Evolutionary conservation across 2,113 vertebrate genomes (phyloP).

Genomic region (Procavia capensis): DNA sequence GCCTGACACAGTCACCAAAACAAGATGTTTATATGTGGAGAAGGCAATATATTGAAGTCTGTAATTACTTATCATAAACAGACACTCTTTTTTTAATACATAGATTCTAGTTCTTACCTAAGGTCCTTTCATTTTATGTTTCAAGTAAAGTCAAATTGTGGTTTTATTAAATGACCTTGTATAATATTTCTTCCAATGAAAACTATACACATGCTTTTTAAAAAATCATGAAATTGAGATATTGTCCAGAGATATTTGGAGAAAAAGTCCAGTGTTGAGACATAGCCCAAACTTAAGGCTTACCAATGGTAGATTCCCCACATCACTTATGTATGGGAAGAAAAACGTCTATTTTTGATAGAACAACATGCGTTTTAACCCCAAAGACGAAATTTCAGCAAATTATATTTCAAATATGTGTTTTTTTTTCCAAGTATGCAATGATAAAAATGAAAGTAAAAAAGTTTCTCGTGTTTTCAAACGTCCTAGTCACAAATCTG

Average conservation of each 20-base stretch:
- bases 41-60: neutral
- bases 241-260: neutral
- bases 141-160: neutral
- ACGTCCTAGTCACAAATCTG: neutral
- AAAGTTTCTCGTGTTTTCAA: neutral
- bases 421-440: conserved; percentile 8
- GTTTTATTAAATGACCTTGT: neutral
- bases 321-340: neutral
- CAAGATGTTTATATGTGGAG: neutral
- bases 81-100: neutral
- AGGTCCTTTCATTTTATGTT: neutral
- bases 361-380: neutral
- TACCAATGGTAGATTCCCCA: neutral
- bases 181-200: neutral
- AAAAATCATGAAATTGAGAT: conserved; percentile 10
- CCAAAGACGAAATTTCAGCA: neutral
- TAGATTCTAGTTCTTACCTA: neutral
- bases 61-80: neutral
- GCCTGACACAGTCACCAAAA: neutral
- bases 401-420: neutral
- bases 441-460: neutral
- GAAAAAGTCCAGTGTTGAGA: neutral
- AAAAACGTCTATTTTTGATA: neutral
- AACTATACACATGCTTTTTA: neutral
- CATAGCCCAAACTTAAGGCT: neutral